These are phyloP conservation scores for Vanessa cardui DNA, from an alignment of 2,888 invertebrate genomes.

Conservation along the genomic window DNA sequence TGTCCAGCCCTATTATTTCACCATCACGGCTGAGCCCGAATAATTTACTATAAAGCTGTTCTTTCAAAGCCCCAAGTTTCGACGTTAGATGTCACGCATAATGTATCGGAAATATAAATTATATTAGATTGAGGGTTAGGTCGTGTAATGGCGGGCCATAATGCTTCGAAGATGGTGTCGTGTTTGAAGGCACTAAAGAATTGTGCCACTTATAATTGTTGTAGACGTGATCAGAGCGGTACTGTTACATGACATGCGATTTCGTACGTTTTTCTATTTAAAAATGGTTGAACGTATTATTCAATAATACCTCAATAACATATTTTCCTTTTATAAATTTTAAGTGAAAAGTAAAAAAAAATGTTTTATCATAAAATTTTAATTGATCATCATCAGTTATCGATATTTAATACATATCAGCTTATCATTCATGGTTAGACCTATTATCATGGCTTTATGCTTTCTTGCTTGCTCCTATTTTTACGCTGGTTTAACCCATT, in stretches of 20 bases:
- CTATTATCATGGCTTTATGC: too few relatives aligned
- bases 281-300: background rate
- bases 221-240: constrained; percentile 59
- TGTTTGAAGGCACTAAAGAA: constrained; percentile 68
- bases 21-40: background rate
- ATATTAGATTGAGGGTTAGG: constrained; percentile 65
- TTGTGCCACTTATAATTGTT: constrained; percentile 65
- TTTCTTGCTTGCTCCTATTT: too few relatives aligned
- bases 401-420: too few relatives aligned
- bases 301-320: too few relatives aligned
- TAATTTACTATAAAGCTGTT: constrained; percentile 15
- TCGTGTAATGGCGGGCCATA: constrained; percentile 52
- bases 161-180: constrained; percentile 55
- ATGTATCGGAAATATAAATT: constrained; percentile 72
- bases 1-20: constrained; percentile 5
- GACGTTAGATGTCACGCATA: constrained; percentile 57
- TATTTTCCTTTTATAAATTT: too few relatives aligned
- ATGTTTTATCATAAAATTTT: too few relatives aligned
- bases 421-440: too few relatives aligned
- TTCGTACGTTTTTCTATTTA: background rate
- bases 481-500: background rate
- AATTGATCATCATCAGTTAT: too few relatives aligned
- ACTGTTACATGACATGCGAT: constrained; percentile 56
- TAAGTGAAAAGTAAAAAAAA: too few relatives aligned
- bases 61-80: constrained; percentile 36